phyloP scores from a whole-genome alignment of 1,140 invertebrate genomes.

The Zaprionus africanus region DNA sequence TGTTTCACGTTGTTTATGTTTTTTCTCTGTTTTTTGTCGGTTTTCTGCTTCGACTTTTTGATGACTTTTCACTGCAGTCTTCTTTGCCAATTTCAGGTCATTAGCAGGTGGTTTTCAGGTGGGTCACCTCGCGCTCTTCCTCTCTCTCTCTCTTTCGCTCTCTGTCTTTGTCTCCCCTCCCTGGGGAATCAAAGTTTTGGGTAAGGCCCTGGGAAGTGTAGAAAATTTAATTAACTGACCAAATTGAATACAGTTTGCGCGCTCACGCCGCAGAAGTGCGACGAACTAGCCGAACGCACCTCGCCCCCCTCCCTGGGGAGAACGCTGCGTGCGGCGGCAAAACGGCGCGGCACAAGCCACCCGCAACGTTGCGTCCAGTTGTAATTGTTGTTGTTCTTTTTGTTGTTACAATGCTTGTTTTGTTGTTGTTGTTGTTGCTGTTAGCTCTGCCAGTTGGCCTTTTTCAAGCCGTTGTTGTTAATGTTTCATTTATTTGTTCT shows the following conservation, averaged over 20 bases:
- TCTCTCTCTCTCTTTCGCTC: conserved; percentile 2
- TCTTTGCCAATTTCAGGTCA: conserved; percentile 67
- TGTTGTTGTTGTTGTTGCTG: conserved; percentile 19
- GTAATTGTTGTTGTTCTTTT: conserved; percentile 34
- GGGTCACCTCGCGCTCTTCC: background rate
- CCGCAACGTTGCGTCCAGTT: conserved; percentile 67
- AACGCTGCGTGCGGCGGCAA: background rate
- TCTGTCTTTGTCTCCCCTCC: conserved; percentile 15
- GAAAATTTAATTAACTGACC: conserved; percentile 78
- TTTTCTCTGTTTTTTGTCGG: conserved; percentile 21
- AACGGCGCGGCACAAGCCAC: conserved; percentile 36
- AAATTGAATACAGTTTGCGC: conserved; percentile 67
- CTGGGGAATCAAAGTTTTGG: conserved; percentile 64
- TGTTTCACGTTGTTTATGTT: conserved; percentile 17
- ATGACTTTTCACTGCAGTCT: conserved; percentile 63
- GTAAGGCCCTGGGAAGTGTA: conserved; percentile 37
- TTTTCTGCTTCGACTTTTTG: conserved; percentile 11
- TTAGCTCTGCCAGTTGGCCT: conserved; percentile 28
- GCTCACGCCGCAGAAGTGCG: background rate
- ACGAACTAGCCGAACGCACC: conserved; percentile 1
- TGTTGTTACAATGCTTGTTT: conserved; percentile 1
- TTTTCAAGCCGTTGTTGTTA: conserved; percentile 27
- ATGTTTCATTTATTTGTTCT: conserved; percentile 28
- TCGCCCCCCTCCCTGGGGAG: background rate
- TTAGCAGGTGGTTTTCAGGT: conserved; percentile 66